Percentiles rank a stretch among this genome's conserved stretches.
Evolutionary conservation across 2,797 vertebrate species (phyloP).

Genomic region (Pyrocephalus nanus): DNA sequence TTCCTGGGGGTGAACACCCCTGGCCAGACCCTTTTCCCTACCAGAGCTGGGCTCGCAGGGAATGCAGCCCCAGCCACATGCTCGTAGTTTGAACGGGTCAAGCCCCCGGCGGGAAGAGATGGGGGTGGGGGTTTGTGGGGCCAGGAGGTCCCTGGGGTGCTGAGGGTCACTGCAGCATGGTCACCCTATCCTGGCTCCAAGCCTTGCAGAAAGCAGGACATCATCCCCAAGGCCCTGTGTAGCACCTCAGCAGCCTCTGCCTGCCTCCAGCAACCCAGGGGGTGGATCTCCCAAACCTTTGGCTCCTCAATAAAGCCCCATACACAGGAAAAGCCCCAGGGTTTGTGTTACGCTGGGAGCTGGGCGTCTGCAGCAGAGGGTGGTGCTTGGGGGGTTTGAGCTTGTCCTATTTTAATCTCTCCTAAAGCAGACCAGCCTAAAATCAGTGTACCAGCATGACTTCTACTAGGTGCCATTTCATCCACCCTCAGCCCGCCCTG

Average conservation of each 20-base stretch:
- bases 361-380: accelerated
- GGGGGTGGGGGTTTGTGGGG: neutral
- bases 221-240: accelerated
- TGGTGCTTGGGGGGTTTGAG: neutral
- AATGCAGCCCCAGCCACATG: neutral
- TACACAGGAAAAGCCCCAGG: neutral
- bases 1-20: neutral
- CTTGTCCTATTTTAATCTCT: neutral
- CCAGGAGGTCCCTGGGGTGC: neutral
- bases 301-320: neutral
- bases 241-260: neutral
- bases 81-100: neutral
- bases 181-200: neutral
- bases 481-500: neutral
- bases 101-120: neutral
- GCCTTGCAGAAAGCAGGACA: neutral
- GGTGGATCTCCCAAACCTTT: neutral
- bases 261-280: neutral
- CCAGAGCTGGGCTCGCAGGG: neutral
- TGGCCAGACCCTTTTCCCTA: neutral
- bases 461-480: neutral
- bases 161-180: neutral
- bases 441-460: neutral
- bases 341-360: neutral
- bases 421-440: neutral